Conservation (phyloP, 2,113 vertebrate genomes). For the Paraplagusia blochii region DNA sequence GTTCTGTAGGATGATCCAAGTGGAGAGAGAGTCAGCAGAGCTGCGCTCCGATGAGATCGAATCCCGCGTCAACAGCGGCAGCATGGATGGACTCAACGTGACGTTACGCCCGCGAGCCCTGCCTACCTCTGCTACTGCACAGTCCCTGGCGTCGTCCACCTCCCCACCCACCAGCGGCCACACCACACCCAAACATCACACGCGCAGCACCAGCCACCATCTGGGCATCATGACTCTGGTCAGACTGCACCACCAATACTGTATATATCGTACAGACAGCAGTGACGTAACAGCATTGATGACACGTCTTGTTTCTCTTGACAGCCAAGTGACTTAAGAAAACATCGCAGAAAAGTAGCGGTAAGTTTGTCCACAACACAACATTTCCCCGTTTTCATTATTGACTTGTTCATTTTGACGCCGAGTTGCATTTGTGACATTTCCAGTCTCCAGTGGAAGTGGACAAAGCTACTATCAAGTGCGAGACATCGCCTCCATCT, state of each 20-base stretch:
- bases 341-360: constrained; percentile 93
- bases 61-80: constrained; percentile 88
- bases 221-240: constrained; percentile 97
- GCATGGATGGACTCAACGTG: constrained; percentile 92
- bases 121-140: constrained; percentile 89
- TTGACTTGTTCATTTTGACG: neutral
- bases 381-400: neutral
- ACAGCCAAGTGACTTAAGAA: constrained; percentile 96
- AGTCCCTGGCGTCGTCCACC: constrained; percentile 88
- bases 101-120: constrained; percentile 86
- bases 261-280: neutral
- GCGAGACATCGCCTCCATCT: constrained; percentile 94
- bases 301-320: constrained; percentile 37
- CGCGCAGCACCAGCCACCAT: constrained; percentile 87
- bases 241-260: constrained; percentile 47
- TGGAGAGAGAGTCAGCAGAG: constrained; percentile 92
- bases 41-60: constrained; percentile 90
- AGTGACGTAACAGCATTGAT: neutral
- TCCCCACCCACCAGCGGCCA: constrained; percentile 88
- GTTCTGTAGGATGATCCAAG: constrained; percentile 94
- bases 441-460: constrained; percentile 89
- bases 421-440: constrained; percentile 13
- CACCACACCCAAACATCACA: constrained; percentile 87
- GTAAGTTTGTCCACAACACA: constrained; percentile 74
- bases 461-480: constrained; percentile 98